A percentile compares a stretch with the other conserved stretches of the same genome.
Conservation (phyloP, 2,888 invertebrate genomes). For the Parnassius apollo region DNA sequence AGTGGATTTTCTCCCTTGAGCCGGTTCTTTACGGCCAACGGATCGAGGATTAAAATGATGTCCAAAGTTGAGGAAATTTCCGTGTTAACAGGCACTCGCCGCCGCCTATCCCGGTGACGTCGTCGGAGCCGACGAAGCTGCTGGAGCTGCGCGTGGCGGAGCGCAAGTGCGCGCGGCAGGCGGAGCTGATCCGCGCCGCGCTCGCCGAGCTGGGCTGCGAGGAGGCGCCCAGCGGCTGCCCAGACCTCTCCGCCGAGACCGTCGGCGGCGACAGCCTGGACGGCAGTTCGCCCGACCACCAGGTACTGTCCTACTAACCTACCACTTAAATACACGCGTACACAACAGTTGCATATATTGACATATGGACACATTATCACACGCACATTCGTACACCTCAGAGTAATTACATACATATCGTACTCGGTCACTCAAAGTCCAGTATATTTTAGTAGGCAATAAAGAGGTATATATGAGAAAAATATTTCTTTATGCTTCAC, state of each 20-base stretch:
- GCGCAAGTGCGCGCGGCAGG: slow-evolving; percentile 89
- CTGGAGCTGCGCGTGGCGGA: slow-evolving; percentile 91
- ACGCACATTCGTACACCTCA: too few species aligned
- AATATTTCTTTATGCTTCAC: too few species aligned
- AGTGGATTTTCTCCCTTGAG: too few species aligned
- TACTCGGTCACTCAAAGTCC: too few species aligned
- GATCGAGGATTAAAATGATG: background rate
- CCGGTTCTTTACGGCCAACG: too few species aligned
- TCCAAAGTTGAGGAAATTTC: background rate
- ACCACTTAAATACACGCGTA: too few species aligned
- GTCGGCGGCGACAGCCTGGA: slow-evolving; percentile 82
- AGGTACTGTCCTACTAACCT: slow-evolving; percentile 62
- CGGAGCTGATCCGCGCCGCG: slow-evolving; percentile 92
- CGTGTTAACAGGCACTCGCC: slow-evolving; percentile 63
- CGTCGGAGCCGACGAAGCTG: slow-evolving; percentile 85
- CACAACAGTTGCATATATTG: too few species aligned
- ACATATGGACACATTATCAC: too few species aligned
- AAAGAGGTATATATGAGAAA: too few species aligned
- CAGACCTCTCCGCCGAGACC: slow-evolving; percentile 90
- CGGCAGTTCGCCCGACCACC: slow-evolving; percentile 83
- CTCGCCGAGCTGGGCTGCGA: slow-evolving; percentile 93
- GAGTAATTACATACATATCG: too few species aligned
- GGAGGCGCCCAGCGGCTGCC: slow-evolving; percentile 91
- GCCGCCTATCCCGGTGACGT: slow-evolving; percentile 70
- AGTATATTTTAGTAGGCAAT: too few species aligned